Evolutionary conservation across 2,888 invertebrate genomes (phyloP), one percentile per base, ranked within the genome.

Genomic region (Leucania comma): DNA sequence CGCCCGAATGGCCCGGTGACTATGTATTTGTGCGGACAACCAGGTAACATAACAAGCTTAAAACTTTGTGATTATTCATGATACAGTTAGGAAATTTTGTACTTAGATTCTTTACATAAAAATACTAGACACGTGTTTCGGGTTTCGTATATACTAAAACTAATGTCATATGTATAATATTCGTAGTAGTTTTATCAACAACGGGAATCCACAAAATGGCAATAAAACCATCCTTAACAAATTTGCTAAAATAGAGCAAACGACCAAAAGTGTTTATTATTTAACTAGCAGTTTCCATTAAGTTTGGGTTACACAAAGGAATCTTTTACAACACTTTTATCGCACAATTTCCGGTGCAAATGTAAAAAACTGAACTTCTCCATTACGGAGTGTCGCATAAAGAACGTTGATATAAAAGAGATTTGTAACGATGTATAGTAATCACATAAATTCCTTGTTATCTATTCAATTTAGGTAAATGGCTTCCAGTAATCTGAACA

Each of bases 401-500:
- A 74, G 62, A 74, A 80, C 14, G 59, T 24, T 38, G 53, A 68
- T 80, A 70, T 61, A 63, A 46, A 72, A 59, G 65, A 57, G 26
- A 63, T 75, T 68, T 64, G 53, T 65, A 29, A 68, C 22, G n/a
- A 50, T 64, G 72, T 62, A 35, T 58, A 69, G 38, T 72, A 50
- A 67, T 58, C 51, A 20, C 57, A 78, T 78, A 71, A 56, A 78
- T 68, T 69, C 35, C 50, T 60, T 72, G 38, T 42, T 56, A 54
- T 61, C 54, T 61, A 57, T 80, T 74, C 35, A 64, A 74, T 80
- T 74, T 61, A 70, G 68, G 64, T 80, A 80, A 85, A 83, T 80
- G 72, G 65, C 65, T 72, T 74, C 80, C 71, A 76, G 68, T 81
- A 80, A 82, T 81, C 82, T 62, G 70, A 79, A 78, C 78, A 74